Percentiles rank a stretch among this genome's conserved stretches.
Conservation (phyloP, 2,888 invertebrate species). For the Chalcosyrphus nemorum region DNA sequence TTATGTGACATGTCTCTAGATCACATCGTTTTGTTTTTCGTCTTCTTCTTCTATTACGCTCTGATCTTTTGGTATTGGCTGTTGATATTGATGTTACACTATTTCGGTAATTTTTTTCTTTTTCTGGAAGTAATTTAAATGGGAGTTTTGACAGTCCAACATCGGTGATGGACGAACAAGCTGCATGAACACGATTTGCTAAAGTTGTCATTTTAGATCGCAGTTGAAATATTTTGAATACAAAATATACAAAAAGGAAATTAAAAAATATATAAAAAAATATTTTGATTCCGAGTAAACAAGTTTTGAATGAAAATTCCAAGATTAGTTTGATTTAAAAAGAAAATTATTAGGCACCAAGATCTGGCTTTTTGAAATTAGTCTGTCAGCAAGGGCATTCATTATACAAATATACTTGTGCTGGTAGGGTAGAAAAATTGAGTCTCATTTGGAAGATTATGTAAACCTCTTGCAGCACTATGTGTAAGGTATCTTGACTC, state of each 20-base stretch:
- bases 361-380: too few relatives aligned
- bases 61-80: neutral
- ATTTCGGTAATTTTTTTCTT: neutral
- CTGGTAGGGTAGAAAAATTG: too few relatives aligned
- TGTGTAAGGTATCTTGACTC: too few relatives aligned
- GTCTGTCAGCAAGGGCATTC: too few relatives aligned
- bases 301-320: neutral
- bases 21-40: neutral
- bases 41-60: neutral
- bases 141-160: neutral
- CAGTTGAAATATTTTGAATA: neutral
- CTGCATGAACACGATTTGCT: neutral
- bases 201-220: neutral
- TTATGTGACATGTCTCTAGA: neutral
- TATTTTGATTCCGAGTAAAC: neutral
- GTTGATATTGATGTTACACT: neutral
- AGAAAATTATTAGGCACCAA: neutral
- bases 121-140: neutral
- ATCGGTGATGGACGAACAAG: neutral
- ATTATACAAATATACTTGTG: too few relatives aligned
- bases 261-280: neutral
- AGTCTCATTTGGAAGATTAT: too few relatives aligned
- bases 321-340: neutral
- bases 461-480: too few relatives aligned
- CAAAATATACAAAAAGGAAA: neutral